Percentiles rank a stretch among this genome's conserved stretches.
These are phyloP conservation scores for Drosophila persimilis DNA, from an alignment of 1,140 invertebrate genomes.

Conservation along the genomic window DNA sequence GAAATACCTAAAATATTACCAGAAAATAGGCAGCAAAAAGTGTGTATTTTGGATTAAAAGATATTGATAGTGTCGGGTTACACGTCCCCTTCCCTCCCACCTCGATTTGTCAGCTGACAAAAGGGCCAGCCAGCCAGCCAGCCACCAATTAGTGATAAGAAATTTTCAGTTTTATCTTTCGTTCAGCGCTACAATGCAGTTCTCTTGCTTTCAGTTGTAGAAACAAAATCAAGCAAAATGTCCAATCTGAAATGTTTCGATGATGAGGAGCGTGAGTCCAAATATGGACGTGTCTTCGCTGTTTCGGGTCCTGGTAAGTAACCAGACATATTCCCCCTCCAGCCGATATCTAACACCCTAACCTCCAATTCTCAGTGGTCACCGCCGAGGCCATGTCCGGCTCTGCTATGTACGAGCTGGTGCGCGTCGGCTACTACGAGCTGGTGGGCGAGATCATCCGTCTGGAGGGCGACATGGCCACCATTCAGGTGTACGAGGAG, in stretches of 20 bases:
- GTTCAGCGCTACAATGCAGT: conserved; percentile 8
- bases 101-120: conserved; percentile 40
- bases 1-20: conserved; percentile 1
- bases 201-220: conserved; percentile 54
- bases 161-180: conserved; percentile 33
- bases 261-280: conserved; percentile 94
- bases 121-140: conserved; percentile 17
- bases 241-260: conserved; percentile 89
- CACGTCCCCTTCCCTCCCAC: too few relatives aligned
- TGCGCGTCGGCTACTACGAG: conserved; percentile 98
- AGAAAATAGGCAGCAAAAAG: neutral
- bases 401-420: conserved; percentile 99
- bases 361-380: conserved; percentile 88
- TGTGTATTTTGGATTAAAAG: neutral
- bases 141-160: conserved; percentile 47
- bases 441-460: conserved; percentile 99
- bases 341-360: conserved; percentile 1
- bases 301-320: conserved; percentile 97
- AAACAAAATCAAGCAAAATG: conserved; percentile 83
- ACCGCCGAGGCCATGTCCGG: conserved; percentile 99
- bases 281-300: conserved; percentile 97
- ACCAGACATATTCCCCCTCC: neutral
- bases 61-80: neutral
- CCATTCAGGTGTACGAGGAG: conserved; percentile 99
- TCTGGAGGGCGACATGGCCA: conserved; percentile 99